These are phyloP conservation scores for Hydroisotoma schaefferi DNA, from an alignment of 2,888 invertebrate species.

Conservation along the genomic window DNA sequence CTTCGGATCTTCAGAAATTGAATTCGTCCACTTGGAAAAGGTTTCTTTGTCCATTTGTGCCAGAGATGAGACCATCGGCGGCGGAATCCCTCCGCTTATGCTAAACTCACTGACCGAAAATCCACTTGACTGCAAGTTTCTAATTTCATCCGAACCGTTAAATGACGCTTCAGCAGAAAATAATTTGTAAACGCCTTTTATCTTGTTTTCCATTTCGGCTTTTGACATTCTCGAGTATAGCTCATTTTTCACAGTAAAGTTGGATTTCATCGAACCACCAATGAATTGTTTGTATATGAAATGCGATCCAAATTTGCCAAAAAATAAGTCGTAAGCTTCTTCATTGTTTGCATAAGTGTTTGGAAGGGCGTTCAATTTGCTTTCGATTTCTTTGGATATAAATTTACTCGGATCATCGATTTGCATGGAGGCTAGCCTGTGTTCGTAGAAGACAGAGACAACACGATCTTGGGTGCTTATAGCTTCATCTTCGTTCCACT, in stretches of 20 bases:
- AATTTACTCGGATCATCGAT: background rate
- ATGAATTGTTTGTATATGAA: slow-evolving; percentile 6
- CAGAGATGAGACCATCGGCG: background rate
- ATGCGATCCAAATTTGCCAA: slow-evolving; percentile 17
- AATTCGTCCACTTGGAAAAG: background rate
- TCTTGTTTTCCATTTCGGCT: background rate
- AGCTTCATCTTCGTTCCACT: slow-evolving; percentile 6
- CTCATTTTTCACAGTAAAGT: background rate
- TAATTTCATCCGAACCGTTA: background rate
- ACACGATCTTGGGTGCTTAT: background rate
- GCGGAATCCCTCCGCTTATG: background rate
- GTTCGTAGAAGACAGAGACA: background rate
- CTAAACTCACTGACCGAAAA: background rate
- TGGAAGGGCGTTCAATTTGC: background rate
- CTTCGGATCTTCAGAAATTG: background rate
- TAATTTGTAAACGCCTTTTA: background rate
- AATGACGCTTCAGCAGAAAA: background rate
- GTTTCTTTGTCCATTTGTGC: background rate
- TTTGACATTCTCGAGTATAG: background rate
- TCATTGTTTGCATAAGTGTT: background rate
- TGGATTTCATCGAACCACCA: slow-evolving; percentile 9
- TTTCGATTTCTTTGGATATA: background rate
- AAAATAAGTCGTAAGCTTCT: slow-evolving; percentile 10
- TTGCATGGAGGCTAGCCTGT: background rate
- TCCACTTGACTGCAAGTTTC: background rate